Conservation (phyloP, 2,113 vertebrate species). For the Phaetusa simplex region DNA sequence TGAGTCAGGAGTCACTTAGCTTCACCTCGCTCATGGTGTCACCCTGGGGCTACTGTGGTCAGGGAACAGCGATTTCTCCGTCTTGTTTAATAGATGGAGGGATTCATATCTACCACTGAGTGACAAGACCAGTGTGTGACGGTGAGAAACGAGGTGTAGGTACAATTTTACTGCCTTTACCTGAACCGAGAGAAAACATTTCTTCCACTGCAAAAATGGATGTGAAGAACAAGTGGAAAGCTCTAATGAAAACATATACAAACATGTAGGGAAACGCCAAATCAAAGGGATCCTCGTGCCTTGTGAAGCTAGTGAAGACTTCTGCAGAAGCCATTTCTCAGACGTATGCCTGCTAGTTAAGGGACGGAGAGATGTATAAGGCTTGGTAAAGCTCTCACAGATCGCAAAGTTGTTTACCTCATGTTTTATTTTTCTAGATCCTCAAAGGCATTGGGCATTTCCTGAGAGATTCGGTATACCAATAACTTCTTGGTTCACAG, state of each 20-base stretch:
- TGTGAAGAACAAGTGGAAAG: not conserved
- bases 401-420: not conserved
- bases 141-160: not conserved
- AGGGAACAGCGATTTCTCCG: not conserved
- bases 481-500: not conserved
- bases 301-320: not conserved
- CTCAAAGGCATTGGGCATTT: not conserved
- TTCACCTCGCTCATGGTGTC: not conserved
- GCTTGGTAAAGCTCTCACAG: not conserved
- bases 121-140: not conserved
- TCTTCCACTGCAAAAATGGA: not conserved
- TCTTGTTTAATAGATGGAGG: not conserved
- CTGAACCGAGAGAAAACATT: not conserved
- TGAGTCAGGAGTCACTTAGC: not conserved
- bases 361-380: rapidly evolving
- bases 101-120: not conserved
- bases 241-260: not conserved
- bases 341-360: not conserved
- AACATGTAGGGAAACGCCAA: not conserved
- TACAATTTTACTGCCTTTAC: not conserved
- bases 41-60: not conserved
- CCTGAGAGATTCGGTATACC: not conserved
- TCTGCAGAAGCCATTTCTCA: not conserved
- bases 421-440: not conserved
- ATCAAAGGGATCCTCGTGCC: not conserved